Evolutionary conservation across 2,113 vertebrate genomes (phyloP), one percentile per base, ranked within the genome.

Genomic region (Ranitomeya imitator): DNA sequence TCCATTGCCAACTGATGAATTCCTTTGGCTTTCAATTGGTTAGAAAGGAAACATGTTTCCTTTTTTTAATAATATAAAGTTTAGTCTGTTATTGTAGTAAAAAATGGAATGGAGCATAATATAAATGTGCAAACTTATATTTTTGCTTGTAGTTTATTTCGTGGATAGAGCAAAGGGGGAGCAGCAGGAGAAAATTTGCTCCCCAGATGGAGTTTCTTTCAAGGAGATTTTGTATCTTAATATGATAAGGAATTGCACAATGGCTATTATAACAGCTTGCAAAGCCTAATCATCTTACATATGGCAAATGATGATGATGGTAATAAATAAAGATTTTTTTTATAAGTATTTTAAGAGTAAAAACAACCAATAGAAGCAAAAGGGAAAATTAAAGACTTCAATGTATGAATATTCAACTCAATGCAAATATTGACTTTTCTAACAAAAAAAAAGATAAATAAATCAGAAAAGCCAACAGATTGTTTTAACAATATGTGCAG

Each of bases 401-500:
- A 13, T 73, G 18, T 26, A 83, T 88, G 57, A 88, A 88, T 88
- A 83, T 88, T 83, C 69, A 83, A 67, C 51, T 52, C 23, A 74
- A 88, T 88, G 87, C 71, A 88, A 83, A 88, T 83, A 88, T 55
- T 88, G 79, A 61, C 86, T 83, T 88, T 88, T 83, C n/a, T 74
- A 69, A 79, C 37, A 51, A n/a, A 71, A 87, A 87, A 87, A 83
- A 81, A 81, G 37, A 11, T 6, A 83, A 65, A 21, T n/a, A 83
- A 83, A 83, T 51, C 37, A 61, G 26, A 65, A 83, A 21, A 51
- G 65, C 60, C 80, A 83, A 88, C 79, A 88, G 86, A 82, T 82
- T 82, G 86, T 31, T 23, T 82, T 82, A 69, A 37, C 31, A 61
- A 81, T n/a, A 57, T 60, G 65, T 52, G 23, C 71, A 23, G 52